phyloP scores from a whole-genome alignment of 2,888 invertebrate species.

The Nomada hirtipes region DNA sequence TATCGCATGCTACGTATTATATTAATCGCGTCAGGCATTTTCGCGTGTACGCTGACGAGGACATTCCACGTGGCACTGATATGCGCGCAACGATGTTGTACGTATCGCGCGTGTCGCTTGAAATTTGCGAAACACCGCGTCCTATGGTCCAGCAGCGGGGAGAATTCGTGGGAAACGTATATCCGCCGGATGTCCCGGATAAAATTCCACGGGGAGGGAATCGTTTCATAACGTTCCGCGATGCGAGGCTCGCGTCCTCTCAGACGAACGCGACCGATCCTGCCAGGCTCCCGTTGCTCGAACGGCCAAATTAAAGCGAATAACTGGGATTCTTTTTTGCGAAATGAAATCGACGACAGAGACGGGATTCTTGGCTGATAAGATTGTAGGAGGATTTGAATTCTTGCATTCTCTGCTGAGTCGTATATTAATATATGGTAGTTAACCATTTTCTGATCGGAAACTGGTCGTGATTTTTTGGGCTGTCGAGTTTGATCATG shows the following conservation, averaged over 20 bases:
- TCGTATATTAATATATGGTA: too few species aligned
- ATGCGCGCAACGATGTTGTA: conserved; percentile 35
- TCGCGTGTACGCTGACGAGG: conserved; percentile 19
- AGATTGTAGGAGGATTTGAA: not conserved
- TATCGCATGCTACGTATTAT: conserved; percentile 15
- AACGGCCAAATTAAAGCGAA: conserved; percentile 25
- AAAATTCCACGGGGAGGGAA: conserved; percentile 58
- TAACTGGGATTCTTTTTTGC: conserved; percentile 2
- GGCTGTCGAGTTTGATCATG: too few species aligned
- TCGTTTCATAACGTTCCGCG: conserved; percentile 52
- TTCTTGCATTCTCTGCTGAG: not conserved
- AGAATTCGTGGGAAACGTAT: conserved; percentile 51
- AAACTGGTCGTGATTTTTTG: too few species aligned
- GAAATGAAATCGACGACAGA: not conserved
- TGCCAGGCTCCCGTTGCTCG: not conserved
- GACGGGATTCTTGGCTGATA: not conserved
- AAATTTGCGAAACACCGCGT: conserved; percentile 53
- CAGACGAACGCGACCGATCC: conserved; percentile 13
- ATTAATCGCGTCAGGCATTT: conserved; percentile 32
- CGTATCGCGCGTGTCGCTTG: conserved; percentile 52
- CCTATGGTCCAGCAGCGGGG: conserved; percentile 33
- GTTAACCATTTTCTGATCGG: too few species aligned
- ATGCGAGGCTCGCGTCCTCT: conserved; percentile 10
- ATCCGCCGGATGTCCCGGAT: conserved; percentile 42
- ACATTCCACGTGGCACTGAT: conserved; percentile 25